phyloP scores from a whole-genome alignment of 2,888 invertebrate genomes.

The Mythimna lalbum region DNA sequence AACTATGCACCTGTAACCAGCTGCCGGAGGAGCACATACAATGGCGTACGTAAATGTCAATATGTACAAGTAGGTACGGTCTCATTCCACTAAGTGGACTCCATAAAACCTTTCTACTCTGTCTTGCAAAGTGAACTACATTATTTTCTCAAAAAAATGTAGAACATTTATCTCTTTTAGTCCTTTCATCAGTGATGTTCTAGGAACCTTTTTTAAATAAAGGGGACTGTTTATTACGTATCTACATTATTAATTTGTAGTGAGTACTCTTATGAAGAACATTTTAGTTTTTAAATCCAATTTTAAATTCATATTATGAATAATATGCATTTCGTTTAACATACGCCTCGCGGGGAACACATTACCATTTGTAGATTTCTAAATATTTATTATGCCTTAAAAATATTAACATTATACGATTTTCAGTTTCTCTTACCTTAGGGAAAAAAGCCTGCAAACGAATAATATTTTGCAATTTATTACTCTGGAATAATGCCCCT shows the following conservation, averaged over 20 bases:
- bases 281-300: slow-evolving; percentile 26
- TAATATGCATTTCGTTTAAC: slow-evolving; percentile 29
- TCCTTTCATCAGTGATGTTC: slow-evolving; percentile 19
- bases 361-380: slow-evolving; percentile 40
- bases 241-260: slow-evolving; percentile 7
- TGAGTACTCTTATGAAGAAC: not conserved
- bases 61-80: slow-evolving; percentile 13
- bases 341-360: slow-evolving; percentile 28
- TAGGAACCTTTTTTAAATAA: slow-evolving; percentile 17
- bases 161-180: slow-evolving; percentile 25
- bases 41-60: slow-evolving; percentile 24
- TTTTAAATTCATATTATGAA: slow-evolving; percentile 23
- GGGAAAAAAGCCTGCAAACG: slow-evolving; percentile 26
- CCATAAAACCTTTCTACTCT: slow-evolving; percentile 38
- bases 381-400: slow-evolving; percentile 44
- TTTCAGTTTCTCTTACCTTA: slow-evolving; percentile 23
- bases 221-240: not conserved
- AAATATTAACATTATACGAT: slow-evolving; percentile 39
- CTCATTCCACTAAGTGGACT: slow-evolving; percentile 45
- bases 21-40: not conserved
- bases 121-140: slow-evolving; percentile 38
- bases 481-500: slow-evolving; percentile 8
- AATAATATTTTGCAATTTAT: slow-evolving; percentile 40
- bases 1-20: slow-evolving; percentile 10
- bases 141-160: slow-evolving; percentile 47